Percentiles rank a stretch among this genome's conserved stretches.
phyloP scores from a whole-genome alignment of 2,888 invertebrate species.

The Biston betularia region DNA sequence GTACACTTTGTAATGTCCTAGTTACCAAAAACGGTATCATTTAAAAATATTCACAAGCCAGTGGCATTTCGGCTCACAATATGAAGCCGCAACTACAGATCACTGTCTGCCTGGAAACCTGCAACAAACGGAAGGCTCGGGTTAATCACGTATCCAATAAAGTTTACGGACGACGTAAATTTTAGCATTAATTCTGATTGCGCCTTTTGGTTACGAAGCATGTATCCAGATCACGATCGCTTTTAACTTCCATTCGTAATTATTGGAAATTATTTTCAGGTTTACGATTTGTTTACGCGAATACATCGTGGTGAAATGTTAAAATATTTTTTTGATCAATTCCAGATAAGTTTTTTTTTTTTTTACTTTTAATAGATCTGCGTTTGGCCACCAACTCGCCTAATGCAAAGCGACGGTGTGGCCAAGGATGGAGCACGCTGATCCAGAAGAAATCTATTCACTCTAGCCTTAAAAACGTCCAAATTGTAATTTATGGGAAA shows the following conservation, averaged over 20 bases:
- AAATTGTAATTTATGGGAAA: too few relatives aligned
- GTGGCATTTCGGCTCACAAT: constrained; percentile 69
- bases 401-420: too few relatives aligned
- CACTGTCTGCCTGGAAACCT: constrained; percentile 68
- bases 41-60: constrained; percentile 77
- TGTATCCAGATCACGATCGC: background rate
- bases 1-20: constrained; percentile 66
- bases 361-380: too few relatives aligned
- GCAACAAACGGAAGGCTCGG: constrained; percentile 57
- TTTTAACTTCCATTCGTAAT: background rate
- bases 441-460: too few relatives aligned
- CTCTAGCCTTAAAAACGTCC: too few relatives aligned
- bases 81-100: constrained; percentile 74
- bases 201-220: background rate
- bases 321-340: too few relatives aligned
- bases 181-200: constrained; percentile 1
- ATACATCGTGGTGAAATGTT: too few relatives aligned
- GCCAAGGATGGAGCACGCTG: too few relatives aligned
- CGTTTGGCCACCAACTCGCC: too few relatives aligned
- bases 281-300: too few relatives aligned
- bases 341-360: too few relatives aligned
- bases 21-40: constrained; percentile 69
- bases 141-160: constrained; percentile 7
- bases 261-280: too few relatives aligned
- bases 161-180: background rate